Evolutionary conservation across 2,113 vertebrate species (phyloP).

Genomic region (Phyllostomus discolor): DNA sequence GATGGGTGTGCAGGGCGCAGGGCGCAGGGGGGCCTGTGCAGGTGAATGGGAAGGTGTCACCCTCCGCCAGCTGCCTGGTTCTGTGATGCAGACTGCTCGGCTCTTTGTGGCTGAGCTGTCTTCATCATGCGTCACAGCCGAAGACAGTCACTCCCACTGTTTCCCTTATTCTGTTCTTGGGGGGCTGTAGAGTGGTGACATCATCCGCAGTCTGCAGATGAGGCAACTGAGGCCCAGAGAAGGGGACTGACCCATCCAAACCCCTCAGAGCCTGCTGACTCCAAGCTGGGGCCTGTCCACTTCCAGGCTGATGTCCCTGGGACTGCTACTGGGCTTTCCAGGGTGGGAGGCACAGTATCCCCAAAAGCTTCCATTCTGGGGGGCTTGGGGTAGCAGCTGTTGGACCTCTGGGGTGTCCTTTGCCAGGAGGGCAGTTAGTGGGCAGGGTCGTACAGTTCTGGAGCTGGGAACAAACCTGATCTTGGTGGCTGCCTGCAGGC

Average conservation of each 20-base stretch:
- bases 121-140: neutral
- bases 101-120: neutral
- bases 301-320: neutral
- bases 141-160: accelerated
- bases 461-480: neutral
- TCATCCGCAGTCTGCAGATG: neutral
- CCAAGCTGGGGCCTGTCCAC: neutral
- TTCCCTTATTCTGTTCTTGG: neutral
- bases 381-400: neutral
- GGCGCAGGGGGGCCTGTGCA: too few species aligned
- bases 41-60: neutral
- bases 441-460: neutral
- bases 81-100: neutral
- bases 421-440: neutral
- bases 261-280: neutral
- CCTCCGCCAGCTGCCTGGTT: neutral
- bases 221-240: neutral
- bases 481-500: conserved; percentile 54
- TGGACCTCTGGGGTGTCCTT: neutral
- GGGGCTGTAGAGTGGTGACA: neutral
- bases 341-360: neutral
- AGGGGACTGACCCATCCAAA: neutral
- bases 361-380: neutral
- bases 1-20: neutral
- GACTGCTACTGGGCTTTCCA: neutral